These are phyloP conservation scores for Pelecanoides urinatrix DNA, from an alignment of 2,113 vertebrate species.

Conservation along the genomic window DNA sequence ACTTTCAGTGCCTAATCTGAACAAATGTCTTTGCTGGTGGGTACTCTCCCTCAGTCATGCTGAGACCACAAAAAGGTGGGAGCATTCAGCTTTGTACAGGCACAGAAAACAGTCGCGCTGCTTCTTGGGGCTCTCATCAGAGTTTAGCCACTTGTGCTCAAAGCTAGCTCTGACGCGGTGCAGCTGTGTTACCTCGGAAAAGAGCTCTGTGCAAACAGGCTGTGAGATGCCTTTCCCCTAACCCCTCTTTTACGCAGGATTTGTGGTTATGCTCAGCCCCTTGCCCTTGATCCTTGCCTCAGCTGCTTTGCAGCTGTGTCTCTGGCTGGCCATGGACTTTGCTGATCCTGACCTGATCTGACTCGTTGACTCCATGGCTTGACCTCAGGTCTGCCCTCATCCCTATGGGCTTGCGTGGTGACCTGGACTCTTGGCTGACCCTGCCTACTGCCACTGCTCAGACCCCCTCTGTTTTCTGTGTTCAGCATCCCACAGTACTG, in stretches of 20 bases:
- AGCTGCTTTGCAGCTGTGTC: neutral
- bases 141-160: neutral
- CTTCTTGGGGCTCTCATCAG: neutral
- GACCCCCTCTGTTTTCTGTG: neutral
- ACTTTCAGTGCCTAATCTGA: neutral
- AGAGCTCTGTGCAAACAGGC: neutral
- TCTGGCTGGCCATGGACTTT: neutral
- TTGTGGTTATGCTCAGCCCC: neutral
- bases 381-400: neutral
- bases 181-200: neutral
- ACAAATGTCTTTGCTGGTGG: neutral
- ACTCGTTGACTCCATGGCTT: neutral
- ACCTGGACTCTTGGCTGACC: neutral
- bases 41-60: neutral
- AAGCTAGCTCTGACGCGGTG: neutral
- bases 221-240: neutral
- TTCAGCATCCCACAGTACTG: neutral
- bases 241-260: neutral
- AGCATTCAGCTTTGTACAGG: neutral
- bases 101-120: neutral
- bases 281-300: neutral
- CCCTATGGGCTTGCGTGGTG: neutral
- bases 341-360: neutral
- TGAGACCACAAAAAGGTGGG: neutral
- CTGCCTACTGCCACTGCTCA: accelerated